phyloP scores from a whole-genome alignment of 2,797 vertebrate species.

The Pogoniulus pusillus region DNA sequence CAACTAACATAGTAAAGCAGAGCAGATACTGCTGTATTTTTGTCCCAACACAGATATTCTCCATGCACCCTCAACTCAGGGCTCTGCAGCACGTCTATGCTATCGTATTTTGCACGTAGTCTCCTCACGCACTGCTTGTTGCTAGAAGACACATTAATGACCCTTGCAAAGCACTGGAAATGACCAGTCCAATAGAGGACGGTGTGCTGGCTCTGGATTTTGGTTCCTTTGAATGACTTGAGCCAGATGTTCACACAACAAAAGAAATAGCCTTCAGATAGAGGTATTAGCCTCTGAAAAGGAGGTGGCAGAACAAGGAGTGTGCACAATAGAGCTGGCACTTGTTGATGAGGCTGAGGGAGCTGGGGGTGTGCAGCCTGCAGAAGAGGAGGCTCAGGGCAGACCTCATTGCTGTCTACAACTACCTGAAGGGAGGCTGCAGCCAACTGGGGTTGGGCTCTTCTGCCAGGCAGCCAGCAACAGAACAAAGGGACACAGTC shows the following conservation, averaged over 20 bases:
- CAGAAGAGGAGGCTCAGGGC: too few relatives aligned
- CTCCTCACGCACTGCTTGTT: not conserved
- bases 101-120: not conserved
- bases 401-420: too few relatives aligned
- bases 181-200: not conserved
- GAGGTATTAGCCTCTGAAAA: not conserved
- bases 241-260: not conserved
- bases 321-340: not conserved
- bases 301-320: not conserved
- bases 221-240: not conserved
- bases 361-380: too few relatives aligned
- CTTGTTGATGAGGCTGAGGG: too few relatives aligned
- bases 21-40: conserved; percentile 14
- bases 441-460: too few relatives aligned
- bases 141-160: not conserved
- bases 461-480: too few relatives aligned
- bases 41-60: not conserved
- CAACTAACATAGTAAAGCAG: not conserved
- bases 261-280: not conserved
- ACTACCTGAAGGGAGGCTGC: too few relatives aligned
- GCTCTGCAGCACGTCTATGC: not conserved
- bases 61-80: not conserved
- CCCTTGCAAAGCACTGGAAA: not conserved
- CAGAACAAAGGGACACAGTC: too few relatives aligned
- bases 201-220: not conserved